These are phyloP conservation scores for Trematomus bernacchii DNA, from an alignment of 2,797 vertebrate species.

Conservation along the genomic window DNA sequence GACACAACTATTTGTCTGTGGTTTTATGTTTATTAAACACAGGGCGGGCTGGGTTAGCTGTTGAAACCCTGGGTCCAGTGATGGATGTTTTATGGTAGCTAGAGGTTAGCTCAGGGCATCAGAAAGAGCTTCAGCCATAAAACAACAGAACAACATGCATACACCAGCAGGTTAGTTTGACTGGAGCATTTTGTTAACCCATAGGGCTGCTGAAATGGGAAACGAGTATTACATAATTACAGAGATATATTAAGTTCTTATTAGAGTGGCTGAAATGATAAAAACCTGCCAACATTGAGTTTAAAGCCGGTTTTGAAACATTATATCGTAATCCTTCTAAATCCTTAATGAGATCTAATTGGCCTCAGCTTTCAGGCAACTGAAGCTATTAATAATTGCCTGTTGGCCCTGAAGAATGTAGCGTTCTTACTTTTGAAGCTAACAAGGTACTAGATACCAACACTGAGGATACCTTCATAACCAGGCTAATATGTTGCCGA, in stretches of 20 bases:
- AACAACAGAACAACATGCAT: neutral
- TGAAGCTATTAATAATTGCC: too few species aligned
- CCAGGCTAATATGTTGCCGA: too few species aligned
- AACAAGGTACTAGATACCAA: too few species aligned
- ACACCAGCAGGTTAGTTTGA: neutral
- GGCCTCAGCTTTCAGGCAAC: too few species aligned
- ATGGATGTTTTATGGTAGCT: constrained; percentile 3
- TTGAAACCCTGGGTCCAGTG: constrained; percentile 1
- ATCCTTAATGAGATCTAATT: too few species aligned
- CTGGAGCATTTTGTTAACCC: neutral
- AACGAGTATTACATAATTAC: neutral
- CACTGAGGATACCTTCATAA: too few species aligned
- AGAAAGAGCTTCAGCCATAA: neutral
- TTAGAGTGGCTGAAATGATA: neutral
- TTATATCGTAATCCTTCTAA: too few species aligned
- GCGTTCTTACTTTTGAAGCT: too few species aligned
- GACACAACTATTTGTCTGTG: constrained; percentile 3
- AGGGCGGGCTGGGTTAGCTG: constrained; percentile 1
- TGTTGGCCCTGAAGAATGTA: too few species aligned
- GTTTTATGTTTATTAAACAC: constrained; percentile 6
- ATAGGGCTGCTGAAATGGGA: neutral
- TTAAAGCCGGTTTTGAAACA: too few species aligned
- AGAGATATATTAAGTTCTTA: neutral
- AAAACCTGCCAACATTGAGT: neutral
- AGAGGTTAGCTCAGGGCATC: neutral